Conservation (phyloP, 2,113 vertebrate species). For the Balaenoptera acutorostrata region DNA sequence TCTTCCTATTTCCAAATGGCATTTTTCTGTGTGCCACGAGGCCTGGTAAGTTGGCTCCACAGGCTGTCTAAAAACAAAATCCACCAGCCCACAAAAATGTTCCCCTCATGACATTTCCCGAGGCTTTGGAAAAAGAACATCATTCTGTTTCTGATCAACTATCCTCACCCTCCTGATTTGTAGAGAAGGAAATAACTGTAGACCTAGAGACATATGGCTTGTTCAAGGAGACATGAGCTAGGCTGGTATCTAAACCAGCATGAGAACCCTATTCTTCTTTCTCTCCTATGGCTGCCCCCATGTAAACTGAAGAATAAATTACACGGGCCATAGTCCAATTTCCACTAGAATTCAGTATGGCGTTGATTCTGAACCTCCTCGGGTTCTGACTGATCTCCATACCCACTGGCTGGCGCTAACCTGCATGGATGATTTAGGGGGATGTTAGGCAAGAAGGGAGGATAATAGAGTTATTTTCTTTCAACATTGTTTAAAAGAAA, state of each 20-base stretch:
- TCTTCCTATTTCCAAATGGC: constrained; percentile 16
- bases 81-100: constrained; percentile 26
- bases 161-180: neutral
- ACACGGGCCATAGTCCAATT: neutral
- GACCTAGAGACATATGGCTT: neutral
- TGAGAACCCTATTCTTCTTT: neutral
- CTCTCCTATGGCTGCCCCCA: neutral
- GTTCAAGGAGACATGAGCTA: neutral
- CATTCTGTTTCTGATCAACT: neutral
- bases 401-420: neutral
- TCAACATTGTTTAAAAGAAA: neutral
- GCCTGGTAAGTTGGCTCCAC: neutral
- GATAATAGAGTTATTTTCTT: neutral
- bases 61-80: neutral
- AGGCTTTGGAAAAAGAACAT: neutral
- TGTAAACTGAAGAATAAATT: neutral
- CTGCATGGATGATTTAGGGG: neutral
- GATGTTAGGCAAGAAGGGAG: neutral
- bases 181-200: neutral
- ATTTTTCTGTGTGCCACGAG: neutral
- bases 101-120: neutral
- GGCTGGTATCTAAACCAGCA: no score
- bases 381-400: neutral
- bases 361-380: neutral
- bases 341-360: neutral